Conservation (phyloP, 2,888 invertebrate genomes). For the Volucella inflata region DNA sequence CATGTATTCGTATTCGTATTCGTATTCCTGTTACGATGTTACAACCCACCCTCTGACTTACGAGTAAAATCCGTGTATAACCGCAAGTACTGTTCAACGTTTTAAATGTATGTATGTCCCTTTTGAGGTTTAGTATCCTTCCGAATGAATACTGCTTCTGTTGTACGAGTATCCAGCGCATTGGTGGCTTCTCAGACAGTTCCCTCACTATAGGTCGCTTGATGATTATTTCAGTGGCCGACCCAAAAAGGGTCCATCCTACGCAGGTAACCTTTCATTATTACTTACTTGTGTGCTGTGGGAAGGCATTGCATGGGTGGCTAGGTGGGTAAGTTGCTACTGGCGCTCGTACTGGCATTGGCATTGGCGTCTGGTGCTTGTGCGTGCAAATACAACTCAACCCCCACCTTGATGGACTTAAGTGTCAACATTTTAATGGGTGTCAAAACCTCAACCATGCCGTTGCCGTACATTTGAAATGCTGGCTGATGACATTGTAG, state of each 20-base stretch:
- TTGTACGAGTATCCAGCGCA: neutral
- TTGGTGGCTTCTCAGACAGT: slow-evolving; percentile 25
- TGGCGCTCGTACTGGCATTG: too few species aligned
- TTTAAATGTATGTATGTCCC: neutral
- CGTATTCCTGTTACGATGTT: slow-evolving; percentile 14
- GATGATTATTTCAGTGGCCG: slow-evolving; percentile 43
- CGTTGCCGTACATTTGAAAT: slow-evolving; percentile 42
- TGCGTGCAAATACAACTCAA: neutral
- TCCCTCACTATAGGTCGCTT: slow-evolving; percentile 21
- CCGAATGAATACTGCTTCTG: slow-evolving; percentile 10
- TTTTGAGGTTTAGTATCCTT: neutral
- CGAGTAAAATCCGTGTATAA: slow-evolving; percentile 27
- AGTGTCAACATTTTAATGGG: slow-evolving; percentile 67
- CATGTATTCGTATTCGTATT: slow-evolving; percentile 47
- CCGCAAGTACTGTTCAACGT: slow-evolving; percentile 39
- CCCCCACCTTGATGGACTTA: slow-evolving; percentile 39
- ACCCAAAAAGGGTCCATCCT: slow-evolving; percentile 20
- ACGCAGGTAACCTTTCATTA: slow-evolving; percentile 22
- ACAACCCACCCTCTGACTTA: neutral
- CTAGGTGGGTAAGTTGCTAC: neutral
- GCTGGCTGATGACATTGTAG: slow-evolving; percentile 35
- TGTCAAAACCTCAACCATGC: slow-evolving; percentile 63
- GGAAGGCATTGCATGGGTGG: neutral
- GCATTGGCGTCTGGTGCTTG: neutral
- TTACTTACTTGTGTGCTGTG: neutral